Percentiles rank a stretch among this genome's conserved stretches.
These are phyloP conservation scores for Drosophila pullipes DNA, from an alignment of 2,888 invertebrate genomes.

Conservation along the genomic window DNA sequence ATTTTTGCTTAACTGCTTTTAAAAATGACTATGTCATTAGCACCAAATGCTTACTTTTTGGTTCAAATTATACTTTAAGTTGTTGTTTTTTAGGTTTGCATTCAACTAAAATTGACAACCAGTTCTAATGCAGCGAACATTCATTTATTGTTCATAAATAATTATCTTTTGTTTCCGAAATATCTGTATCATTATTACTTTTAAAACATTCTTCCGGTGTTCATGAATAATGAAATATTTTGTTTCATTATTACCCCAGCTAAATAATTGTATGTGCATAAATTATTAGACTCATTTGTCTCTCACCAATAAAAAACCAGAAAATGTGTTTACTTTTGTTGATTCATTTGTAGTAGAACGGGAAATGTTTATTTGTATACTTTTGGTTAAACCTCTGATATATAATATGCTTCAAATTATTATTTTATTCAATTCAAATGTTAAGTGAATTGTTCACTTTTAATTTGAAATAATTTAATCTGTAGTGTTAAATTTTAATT, in stretches of 20 bases:
- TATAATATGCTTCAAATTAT: neutral
- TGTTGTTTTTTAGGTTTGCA: neutral
- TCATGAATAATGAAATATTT: neutral
- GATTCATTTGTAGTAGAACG: neutral
- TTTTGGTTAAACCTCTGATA: neutral
- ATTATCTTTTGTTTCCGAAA: neutral
- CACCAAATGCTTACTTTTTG: neutral
- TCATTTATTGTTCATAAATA: neutral
- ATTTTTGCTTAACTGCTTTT: neutral
- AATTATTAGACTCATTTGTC: neutral
- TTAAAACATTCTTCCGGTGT: neutral
- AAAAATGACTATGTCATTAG: neutral
- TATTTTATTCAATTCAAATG: neutral
- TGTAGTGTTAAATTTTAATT: neutral
- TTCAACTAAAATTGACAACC: neutral
- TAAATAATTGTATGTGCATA: neutral
- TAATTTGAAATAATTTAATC: neutral
- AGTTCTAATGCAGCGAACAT: neutral
- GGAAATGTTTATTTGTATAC: neutral
- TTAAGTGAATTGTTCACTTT: neutral
- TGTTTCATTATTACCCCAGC: neutral
- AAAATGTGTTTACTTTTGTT: neutral
- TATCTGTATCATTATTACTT: neutral
- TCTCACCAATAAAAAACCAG: neutral
- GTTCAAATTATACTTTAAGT: neutral